Evolutionary conservation across 2,113 vertebrate species (phyloP), one percentile per base, ranked within the genome.

Genomic region (Smithornis capensis): DNA sequence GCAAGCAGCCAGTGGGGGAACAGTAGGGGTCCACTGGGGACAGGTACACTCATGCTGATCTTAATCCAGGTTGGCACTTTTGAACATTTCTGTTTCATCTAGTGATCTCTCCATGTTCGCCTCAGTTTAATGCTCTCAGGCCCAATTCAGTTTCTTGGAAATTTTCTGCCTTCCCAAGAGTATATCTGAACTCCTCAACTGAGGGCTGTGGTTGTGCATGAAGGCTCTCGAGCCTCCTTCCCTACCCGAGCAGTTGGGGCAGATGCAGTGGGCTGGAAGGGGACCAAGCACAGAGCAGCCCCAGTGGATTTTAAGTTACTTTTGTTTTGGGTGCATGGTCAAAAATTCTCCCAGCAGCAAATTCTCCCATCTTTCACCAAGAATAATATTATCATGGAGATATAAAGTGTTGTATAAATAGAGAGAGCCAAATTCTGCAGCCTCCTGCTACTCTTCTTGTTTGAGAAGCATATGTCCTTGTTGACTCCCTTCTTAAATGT

Each of bases 221-320:
- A 23, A 49, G 76, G 27, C 37, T 86, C 0, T 0, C 0, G 10
- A 65, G 40, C 49, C 22, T 60, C 35, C 35, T 47, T 60, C 62
- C 25, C 56, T 60, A 35, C 73, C 52, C 0, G 0, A 45, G 64
- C 33, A 38, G 21, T 42, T 33, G 40, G 47, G 67, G 10, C 31
- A 31, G 47, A 29, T 3, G 1, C 16, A 49, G 15, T 4, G 6
- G 71, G 50, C 21, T 63, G 59, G 38, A 4, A 50, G 42, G n/a
- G 40, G 13, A 49, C 68, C 3, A 7, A 71, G 73, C 37, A 19
- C 19, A 38, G 71, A 59, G 12, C 45, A 76, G 19, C 35, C 49
- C 8, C 19, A 5, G 21, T 37, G 10, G 24, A 18, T 47, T 50
- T 42, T 24, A 27, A 47, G 19, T 59, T 56, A 16, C 9, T 71